phyloP scores from a whole-genome alignment of 92 coral and sea anemone genomes.

The Porites cylindrica region DNA sequence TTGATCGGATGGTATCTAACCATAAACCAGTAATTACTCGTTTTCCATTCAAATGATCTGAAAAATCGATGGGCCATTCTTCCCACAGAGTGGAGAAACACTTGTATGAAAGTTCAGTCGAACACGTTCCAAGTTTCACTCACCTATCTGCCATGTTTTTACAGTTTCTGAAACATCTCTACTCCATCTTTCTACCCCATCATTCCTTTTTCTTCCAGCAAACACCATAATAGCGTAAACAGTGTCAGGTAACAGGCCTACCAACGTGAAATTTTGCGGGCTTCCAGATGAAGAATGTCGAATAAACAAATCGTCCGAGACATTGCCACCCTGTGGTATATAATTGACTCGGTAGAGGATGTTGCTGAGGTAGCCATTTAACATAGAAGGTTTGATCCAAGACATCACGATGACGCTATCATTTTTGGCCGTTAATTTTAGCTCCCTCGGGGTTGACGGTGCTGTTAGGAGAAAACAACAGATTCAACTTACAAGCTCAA shows the following conservation, averaged over 20 bases:
- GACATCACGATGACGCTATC: conserved; percentile 59
- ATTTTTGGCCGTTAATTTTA: conserved; percentile 42
- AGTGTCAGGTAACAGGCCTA: conserved; percentile 67
- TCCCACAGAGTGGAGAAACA: neutral
- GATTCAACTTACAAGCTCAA: no score
- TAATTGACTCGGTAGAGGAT: conserved; percentile 69
- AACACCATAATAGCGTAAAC: conserved; percentile 66
- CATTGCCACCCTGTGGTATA: conserved; percentile 53
- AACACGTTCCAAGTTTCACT: neutral
- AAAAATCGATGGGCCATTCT: no score
- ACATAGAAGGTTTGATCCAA: conserved; percentile 77
- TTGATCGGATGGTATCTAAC: no score
- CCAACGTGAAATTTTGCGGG: conserved; percentile 58
- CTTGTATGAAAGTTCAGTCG: neutral
- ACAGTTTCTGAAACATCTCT: conserved; percentile 38
- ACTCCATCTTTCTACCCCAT: conserved; percentile 75
- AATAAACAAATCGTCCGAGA: conserved; percentile 26
- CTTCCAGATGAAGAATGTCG: conserved; percentile 36
- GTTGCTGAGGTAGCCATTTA: conserved; percentile 74
- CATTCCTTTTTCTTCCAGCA: conserved; percentile 75
- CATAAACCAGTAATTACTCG: no score
- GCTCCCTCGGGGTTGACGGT: conserved; percentile 76
- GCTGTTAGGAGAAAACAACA: conserved; percentile 33
- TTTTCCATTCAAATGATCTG: no score
- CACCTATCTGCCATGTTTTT: conserved; percentile 85